Base-by-base conservation (phyloP, 2,888 invertebrate genomes). In the Eudasyphora cyanicolor region DNA sequence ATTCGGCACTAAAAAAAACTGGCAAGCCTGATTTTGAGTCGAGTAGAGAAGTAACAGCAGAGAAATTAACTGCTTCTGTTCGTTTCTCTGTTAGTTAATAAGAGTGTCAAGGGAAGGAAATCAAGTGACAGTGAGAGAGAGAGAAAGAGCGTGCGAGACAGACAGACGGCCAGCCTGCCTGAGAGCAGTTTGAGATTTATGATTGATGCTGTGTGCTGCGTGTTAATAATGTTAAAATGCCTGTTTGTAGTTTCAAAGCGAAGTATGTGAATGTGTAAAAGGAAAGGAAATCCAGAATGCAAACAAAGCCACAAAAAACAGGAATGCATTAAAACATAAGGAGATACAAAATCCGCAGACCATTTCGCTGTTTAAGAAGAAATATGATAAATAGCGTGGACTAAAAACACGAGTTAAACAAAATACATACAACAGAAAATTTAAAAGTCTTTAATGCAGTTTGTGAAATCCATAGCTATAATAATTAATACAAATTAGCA, bases 131-230 rank as follows among this genome's bases (percentile, higher is more conserved):
- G 38, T 57, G 74, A 42, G 24, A 75, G 57, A 19, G 74, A 42
- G 32, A 60, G 42, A 27, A 0, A 38, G 57, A 14, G 70, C 8
- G 24, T n/a, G 14, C 24, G 45, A n/a, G n/a, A n/a, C n/a, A n/a
- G n/a, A n/a, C n/a, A n/a, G n/a, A n/a, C 27, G 27, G 29, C 19
- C 19, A 64, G 21, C 14, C 24, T 45, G 24, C 38, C 27, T 24
- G 17, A 17, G 24, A 24, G 62, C 29, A 17, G 57, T 79, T 42
- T 60, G 60, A 78, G 79, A 69, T 71, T 70, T 74, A 57, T 81
- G 60, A 82, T 86, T n/a, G 85, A 82, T 86, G 86, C 82, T 89
- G 88, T n/a, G 24, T 57, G 71, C 27, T 69, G n/a, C n/a, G n/a
- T n/a, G 62, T 21, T 54, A 54, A 54, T 32, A 17, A 67, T 42